Conservation (phyloP, 2,113 vertebrate species). For the Oreotrochilus melanogaster region DNA sequence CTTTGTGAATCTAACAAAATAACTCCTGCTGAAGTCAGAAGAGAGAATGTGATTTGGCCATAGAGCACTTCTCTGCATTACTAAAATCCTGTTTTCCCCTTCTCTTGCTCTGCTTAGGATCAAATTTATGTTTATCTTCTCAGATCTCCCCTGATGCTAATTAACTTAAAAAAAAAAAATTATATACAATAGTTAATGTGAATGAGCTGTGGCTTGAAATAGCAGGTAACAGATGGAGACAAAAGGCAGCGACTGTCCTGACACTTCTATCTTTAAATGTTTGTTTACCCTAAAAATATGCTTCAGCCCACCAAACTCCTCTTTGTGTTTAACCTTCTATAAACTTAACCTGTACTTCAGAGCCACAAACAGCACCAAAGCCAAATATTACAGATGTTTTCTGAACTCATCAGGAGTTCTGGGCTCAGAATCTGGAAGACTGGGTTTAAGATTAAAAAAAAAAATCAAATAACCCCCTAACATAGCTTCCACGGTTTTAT, state of each 20-base stretch:
- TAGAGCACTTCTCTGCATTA: neutral
- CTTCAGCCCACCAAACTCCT: neutral
- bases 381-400: neutral
- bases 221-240: slow-evolving; percentile 65
- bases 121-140: neutral
- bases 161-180: neutral
- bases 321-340: slow-evolving; percentile 22
- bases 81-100: neutral
- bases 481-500: neutral
- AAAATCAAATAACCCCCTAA: neutral
- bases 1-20: neutral
- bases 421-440: neutral
- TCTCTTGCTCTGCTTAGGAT: neutral
- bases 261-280: slow-evolving; percentile 67
- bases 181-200: slow-evolving; percentile 45
- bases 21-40: neutral
- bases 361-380: neutral
- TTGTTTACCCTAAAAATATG: slow-evolving; percentile 72
- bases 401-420: neutral
- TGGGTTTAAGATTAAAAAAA: neutral
- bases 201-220: slow-evolving; percentile 38
- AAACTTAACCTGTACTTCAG: neutral
- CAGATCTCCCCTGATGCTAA: neutral
- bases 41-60: neutral
- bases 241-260: slow-evolving; percentile 29